A percentile compares a stretch with the other conserved stretches of the same genome.
These are phyloP conservation scores for Dromaius novaehollandiae DNA, from an alignment of 2,113 vertebrate species.

Conservation along the genomic window DNA sequence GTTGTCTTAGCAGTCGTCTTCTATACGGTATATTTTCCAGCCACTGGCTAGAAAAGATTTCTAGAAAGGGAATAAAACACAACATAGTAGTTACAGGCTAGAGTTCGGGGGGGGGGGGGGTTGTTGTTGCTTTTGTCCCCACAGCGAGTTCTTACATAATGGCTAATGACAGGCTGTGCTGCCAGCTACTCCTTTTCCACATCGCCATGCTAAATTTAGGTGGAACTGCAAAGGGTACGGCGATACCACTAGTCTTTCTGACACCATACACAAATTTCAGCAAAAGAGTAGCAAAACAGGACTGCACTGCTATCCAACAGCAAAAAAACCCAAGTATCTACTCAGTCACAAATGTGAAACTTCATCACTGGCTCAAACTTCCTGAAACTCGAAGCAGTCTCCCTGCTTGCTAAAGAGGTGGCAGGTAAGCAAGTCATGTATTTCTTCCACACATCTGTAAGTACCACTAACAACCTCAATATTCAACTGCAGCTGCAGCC, in stretches of 20 bases:
- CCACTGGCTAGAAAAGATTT: neutral
- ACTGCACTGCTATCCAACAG: fast-evolving
- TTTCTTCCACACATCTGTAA: neutral
- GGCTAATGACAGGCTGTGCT: neutral
- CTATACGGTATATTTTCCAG: neutral
- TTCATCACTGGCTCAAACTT: neutral
- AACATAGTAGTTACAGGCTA: fast-evolving
- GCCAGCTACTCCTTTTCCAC: fast-evolving
- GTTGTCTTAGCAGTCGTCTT: neutral
- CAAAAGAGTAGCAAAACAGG: neutral
- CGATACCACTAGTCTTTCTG: fast-evolving
- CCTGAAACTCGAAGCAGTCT: neutral
- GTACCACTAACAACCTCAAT: neutral
- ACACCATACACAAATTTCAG: neutral
- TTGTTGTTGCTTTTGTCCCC: neutral
- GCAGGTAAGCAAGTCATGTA: neutral
- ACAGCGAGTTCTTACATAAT: fast-evolving
- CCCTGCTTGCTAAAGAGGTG: fast-evolving
- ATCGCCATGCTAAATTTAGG: fast-evolving
- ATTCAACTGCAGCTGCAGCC: neutral
- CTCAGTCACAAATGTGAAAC: neutral
- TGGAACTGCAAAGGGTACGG: too few relatives aligned
- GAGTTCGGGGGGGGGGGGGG: neutral
- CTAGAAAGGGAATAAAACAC: neutral
- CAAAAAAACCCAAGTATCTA: neutral